Conservation (phyloP, 2,888 invertebrate species). For the Amphiduros pacificus region DNA sequence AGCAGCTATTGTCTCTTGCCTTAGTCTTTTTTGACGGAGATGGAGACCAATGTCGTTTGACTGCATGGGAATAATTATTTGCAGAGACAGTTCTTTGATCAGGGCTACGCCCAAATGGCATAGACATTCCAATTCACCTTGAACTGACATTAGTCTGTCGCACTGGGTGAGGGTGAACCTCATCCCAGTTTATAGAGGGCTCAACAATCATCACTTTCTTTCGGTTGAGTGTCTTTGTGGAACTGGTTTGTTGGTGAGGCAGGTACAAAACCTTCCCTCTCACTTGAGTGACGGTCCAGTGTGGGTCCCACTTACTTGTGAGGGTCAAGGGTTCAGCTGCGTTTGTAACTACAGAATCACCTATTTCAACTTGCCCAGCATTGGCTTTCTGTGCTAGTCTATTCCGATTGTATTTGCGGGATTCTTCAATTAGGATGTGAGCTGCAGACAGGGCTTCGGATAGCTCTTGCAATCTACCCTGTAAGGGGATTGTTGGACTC, state of each 20-base stretch:
- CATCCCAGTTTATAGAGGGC: neutral
- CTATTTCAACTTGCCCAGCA: neutral
- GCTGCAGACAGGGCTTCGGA: neutral
- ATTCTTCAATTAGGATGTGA: neutral
- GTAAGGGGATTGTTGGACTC: neutral
- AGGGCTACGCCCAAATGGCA: too few species aligned
- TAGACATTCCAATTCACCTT: too few species aligned
- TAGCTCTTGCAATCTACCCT: neutral
- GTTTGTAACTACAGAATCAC: neutral
- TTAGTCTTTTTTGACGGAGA: too few species aligned
- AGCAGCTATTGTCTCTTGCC: too few species aligned
- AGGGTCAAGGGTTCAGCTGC: neutral
- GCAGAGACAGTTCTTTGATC: too few species aligned
- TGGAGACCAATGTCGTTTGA: too few species aligned
- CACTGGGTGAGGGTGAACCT: neutral
- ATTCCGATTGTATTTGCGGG: neutral
- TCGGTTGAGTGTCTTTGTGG: neutral
- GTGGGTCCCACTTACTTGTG: neutral
- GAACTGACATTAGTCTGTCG: too few species aligned
- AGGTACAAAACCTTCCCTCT: neutral
- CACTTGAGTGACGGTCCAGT: neutral
- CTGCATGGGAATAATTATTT: too few species aligned
- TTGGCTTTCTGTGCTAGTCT: neutral
- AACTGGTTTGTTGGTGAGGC: neutral
- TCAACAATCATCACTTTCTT: neutral